phyloP scores from a whole-genome alignment of 2,888 invertebrate genomes.

The Mesoligia furuncula region DNA sequence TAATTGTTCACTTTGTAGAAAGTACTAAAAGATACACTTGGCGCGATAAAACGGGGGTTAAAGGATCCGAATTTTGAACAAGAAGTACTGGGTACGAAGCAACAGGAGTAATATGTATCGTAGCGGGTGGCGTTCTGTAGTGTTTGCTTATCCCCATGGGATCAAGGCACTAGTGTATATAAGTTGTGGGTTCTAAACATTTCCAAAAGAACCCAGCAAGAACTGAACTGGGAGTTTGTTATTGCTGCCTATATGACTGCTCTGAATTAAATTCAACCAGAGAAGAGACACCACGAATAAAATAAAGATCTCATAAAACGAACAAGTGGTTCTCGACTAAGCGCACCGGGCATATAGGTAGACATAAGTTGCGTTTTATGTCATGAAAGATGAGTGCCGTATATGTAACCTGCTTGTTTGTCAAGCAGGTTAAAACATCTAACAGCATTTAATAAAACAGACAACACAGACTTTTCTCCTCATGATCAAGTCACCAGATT shows the following conservation, averaged over 20 bases:
- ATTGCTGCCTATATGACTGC: no score
- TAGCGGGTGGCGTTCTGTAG: neutral
- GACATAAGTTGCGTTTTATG: neutral
- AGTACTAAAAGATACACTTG: neutral
- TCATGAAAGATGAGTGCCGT: neutral
- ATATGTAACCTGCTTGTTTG: neutral
- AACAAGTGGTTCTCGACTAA: neutral
- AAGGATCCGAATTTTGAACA: neutral
- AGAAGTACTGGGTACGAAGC: neutral
- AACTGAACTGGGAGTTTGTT: neutral
- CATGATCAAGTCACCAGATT: no score
- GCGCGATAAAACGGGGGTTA: neutral
- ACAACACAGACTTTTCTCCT: neutral
- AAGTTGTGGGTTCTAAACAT: neutral
- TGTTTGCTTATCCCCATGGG: neutral
- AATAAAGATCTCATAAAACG: neutral
- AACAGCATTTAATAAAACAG: slow-evolving; percentile 11
- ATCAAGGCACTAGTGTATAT: neutral
- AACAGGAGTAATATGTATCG: neutral
- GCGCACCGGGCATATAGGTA: neutral
- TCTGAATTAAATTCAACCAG: neutral
- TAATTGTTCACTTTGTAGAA: slow-evolving; percentile 4
- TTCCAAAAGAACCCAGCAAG: neutral
- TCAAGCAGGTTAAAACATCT: neutral
- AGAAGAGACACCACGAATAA: no score